Conservation (phyloP, 2,888 invertebrate species). For the Girardia tigrina region DNA sequence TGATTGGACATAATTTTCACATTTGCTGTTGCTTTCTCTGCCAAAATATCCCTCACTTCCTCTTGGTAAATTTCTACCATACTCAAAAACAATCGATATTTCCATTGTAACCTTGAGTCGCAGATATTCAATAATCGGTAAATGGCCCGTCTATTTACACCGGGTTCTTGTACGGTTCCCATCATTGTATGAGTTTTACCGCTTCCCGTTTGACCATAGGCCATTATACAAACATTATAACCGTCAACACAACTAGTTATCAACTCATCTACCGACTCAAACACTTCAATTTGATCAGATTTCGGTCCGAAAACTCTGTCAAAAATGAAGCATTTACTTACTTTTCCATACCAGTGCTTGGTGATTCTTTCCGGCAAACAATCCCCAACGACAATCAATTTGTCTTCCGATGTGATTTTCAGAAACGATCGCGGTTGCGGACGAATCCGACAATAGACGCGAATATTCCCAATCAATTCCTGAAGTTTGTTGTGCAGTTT, state of each 20-base stretch:
- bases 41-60: constrained; percentile 34
- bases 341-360: constrained; percentile 26
- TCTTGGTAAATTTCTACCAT: constrained; percentile 35
- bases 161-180: constrained; percentile 26
- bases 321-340: constrained; percentile 41
- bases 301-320: constrained; percentile 45
- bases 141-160: constrained; percentile 35
- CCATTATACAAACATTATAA: constrained; percentile 49
- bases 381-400: constrained; percentile 42
- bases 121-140: too few species aligned
- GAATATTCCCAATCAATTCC: constrained; percentile 49
- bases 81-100: constrained; percentile 30
- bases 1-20: constrained; percentile 35
- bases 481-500: constrained; percentile 41
- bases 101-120: constrained; percentile 27
- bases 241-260: constrained; percentile 49
- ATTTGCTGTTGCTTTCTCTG: constrained; percentile 26
- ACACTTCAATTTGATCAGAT: constrained; percentile 45
- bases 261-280: constrained; percentile 37
- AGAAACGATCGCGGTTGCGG: constrained; percentile 17
- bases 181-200: too few species aligned
- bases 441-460: constrained; percentile 46
- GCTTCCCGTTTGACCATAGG: constrained; percentile 50
- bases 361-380: constrained; percentile 42
- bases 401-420: constrained; percentile 37